A percentile compares a stretch with the other conserved stretches of the same genome.
Conservation (phyloP, 2,888 invertebrate species). For the Caenorhabditis sp. region DNA sequence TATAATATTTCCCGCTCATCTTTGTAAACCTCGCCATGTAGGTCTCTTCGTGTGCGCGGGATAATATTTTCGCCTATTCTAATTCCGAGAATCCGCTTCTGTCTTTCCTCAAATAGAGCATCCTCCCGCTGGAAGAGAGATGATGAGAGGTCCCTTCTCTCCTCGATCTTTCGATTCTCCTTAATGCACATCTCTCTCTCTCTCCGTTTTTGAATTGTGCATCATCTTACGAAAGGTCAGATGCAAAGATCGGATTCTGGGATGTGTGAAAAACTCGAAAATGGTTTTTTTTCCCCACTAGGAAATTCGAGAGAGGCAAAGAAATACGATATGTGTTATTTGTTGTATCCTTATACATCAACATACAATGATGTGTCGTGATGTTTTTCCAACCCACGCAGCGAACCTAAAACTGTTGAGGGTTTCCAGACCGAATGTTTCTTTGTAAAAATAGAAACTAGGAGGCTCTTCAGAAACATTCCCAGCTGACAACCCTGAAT, state of each 20-base stretch:
- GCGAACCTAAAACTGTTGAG: not conserved
- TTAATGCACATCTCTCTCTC: not conserved
- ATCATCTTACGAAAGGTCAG: slow-evolving; percentile 6
- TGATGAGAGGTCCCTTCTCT: slow-evolving; percentile 7
- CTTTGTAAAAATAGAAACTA: not conserved
- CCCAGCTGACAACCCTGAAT: slow-evolving; percentile 15
- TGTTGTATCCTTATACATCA: slow-evolving; percentile 33
- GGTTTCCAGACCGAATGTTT: not conserved
- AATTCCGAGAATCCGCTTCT: slow-evolving; percentile 21
- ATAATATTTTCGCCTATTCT: slow-evolving; percentile 29
- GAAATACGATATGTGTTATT: slow-evolving; percentile 30
- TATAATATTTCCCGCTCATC: not conserved
- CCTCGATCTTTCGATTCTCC: slow-evolving; percentile 41
- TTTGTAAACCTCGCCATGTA: not conserved
- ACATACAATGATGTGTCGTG: slow-evolving; percentile 30
- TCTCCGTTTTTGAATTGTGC: not conserved
- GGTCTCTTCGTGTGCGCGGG: not conserved
- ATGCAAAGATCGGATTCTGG: slow-evolving; percentile 6
- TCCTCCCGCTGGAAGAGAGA: not conserved
- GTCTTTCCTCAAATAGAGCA: not conserved
- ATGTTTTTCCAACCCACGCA: slow-evolving; percentile 30
- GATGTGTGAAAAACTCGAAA: slow-evolving; percentile 2
- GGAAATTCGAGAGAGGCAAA: not conserved
- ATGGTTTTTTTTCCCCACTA: slow-evolving; percentile 7
- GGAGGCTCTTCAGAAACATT: not conserved